Base-by-base conservation (phyloP, 2,797 vertebrate genomes). In the Cynopterus sphinx region DNA sequence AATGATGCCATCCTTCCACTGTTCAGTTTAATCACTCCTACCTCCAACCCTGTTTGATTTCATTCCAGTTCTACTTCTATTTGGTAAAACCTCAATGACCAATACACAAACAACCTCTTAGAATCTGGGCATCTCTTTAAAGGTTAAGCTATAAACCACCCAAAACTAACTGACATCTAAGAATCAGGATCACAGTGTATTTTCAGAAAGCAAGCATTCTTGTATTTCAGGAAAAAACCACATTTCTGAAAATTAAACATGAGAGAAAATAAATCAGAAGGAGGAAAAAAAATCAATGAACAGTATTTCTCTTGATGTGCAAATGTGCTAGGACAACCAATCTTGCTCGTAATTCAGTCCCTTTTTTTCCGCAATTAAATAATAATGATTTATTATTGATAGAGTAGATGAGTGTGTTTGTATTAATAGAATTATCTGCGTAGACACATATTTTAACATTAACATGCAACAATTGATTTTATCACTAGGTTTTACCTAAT, bases 181-280 rank as follows among this genome's bases (percentile, higher is more conserved):
- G 33, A 75, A 82, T 82, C 51, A 57, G 24, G 6, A 61, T 57
- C 6, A 22, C 36, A 73, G 67, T 57, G 26, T 36, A 57, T 63
- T 77, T 83, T 77, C 68, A 43, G 12, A 83, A 51, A 91, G 57
- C 49, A 87, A 53, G 39, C 16, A n/a, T 73, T 78, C 68, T 57
- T 88, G 36, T 83, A 77, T 43, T 83, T 59, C 36, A 75, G 61
- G 17, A 3, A 75, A 57, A 57, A 36, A 11, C 15, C 2, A 51
- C 8, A 39, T 9, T 41, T 91, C 31, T 77, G 15, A 92, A 83
- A 88, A 83, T 55, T 87, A 77, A 59, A 41, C 49, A 41, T 31
- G 57, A 82, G 7, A 57, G n/a, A 92, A 95, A 90, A 86, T 90
- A 75, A 92, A 87, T 81, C 31, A 81, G 17, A 39, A 39, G 43